Base-by-base conservation (phyloP, 2,797 vertebrate genomes). In the Dryobates pubescens region DNA sequence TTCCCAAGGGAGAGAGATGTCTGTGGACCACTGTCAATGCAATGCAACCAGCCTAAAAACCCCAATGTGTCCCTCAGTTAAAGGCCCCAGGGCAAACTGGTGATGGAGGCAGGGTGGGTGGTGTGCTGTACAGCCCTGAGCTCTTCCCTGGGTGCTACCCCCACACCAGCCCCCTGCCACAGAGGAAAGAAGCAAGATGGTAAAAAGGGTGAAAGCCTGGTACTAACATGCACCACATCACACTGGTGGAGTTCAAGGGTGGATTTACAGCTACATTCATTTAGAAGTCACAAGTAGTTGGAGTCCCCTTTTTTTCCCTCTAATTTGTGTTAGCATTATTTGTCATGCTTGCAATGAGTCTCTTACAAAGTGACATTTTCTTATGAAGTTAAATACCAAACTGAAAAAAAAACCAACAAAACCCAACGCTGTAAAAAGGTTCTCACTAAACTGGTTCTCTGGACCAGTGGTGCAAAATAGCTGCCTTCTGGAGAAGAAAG, bases 1-100 rank as follows among this genome's bases (percentile, higher is more conserved):
- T 77, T 22, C 72, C 49, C 74, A 65, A 18, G 38, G 30, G 22
- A 61, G 29, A 32, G 0, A 43, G 51, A 54, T 0, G 0, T 56
- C 81, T 73, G 43, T 29, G 59, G 36, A 53, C 11, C 13, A 16
- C 27, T 54, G 61, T 32, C 68, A 34, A 16, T 6, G 34, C 19
- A 36, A 63, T 3, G 4, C 16, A 26, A 49, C 26, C 36, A 26
- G 22, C 13, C 36, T 58, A 41, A 88, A 75, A 9, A 1, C 14
- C 20, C 6, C 16, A 30, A 19, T 30, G 17, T 36, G 22, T 62
- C 30, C 51, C 58, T 36, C 30, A 53, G 41, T 30, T 72, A 62
- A 87, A 67, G 15, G 32, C 13, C 32, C n/a, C 74, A 51, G 29
- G 30, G 63, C 6, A 80, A 71, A 45, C 2, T 24, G 73, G 11